Evolutionary conservation across 2,888 invertebrate genomes (phyloP).

Genomic region (Acrobasis consociella): DNA sequence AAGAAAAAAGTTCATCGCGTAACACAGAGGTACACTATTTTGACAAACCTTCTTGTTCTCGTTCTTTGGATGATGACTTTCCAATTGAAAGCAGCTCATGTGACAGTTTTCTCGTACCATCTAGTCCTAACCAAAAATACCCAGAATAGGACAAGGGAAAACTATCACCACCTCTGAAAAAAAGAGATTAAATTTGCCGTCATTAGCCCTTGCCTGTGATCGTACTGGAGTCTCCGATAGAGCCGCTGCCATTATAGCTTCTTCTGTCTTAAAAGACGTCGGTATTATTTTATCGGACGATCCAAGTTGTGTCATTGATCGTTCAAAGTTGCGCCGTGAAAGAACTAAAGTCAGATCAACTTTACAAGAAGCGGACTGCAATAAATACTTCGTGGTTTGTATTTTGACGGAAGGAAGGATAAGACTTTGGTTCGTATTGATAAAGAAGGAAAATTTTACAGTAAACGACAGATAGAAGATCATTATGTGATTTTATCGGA

Average conservation of each 20-base stretch:
- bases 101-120: slow-evolving; percentile 4
- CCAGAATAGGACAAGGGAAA: background rate
- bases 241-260: slow-evolving; percentile 29
- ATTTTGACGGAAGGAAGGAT: slow-evolving; percentile 21
- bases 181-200: slow-evolving; percentile 26
- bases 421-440: slow-evolving; percentile 20
- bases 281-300: slow-evolving; percentile 28
- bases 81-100: slow-evolving; percentile 18
- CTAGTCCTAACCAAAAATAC: slow-evolving; percentile 11
- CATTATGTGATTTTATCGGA: slow-evolving; percentile 19
- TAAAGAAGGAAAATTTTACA: slow-evolving; percentile 22
- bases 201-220: slow-evolving; percentile 30
- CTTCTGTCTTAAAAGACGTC: slow-evolving; percentile 28
- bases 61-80: slow-evolving; percentile 22
- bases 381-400: slow-evolving; percentile 12
- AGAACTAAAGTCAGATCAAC: slow-evolving; percentile 20
- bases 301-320: slow-evolving; percentile 27
- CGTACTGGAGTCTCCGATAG: slow-evolving; percentile 30
- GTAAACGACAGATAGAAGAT: slow-evolving; percentile 20
- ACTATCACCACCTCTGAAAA: slow-evolving; percentile 17
- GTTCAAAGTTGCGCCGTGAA: slow-evolving; percentile 24
- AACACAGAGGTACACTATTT: slow-evolving; percentile 19
- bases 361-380: slow-evolving; percentile 19
- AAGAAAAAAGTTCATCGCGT: slow-evolving; percentile 20
- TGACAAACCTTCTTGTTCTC: slow-evolving; percentile 23